Base-by-base conservation (phyloP, 2,888 invertebrate species). In the Aphelenchoides bicaudatus region DNA sequence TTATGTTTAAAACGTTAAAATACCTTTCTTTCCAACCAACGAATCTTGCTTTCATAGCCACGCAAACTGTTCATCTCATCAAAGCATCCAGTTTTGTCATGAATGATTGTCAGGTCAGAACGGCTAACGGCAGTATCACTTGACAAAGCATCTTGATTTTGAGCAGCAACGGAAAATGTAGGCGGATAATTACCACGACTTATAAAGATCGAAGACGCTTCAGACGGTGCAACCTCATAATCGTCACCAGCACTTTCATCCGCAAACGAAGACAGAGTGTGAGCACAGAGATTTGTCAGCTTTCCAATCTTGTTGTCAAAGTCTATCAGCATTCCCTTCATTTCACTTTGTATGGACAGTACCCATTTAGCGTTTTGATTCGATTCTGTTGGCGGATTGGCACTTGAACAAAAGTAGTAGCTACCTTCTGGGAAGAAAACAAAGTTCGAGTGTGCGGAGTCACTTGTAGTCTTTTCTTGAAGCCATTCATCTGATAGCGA, bases 351-450 rank as follows among this genome's bases (percentile, higher is more conserved):
- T 0, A 98, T 92, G 81, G 94, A 94, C 58, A 98, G 83, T 76
- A 94, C 86, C 96, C 96, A 98, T 80, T 96, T 94, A 2, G 96
- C 94, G 13, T 67, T 65, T 30, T 66, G 68, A 2, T 39, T 39
- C 1, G 56, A 57, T 8, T 60, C 39, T 23, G 39, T 59, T 1
- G 68, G 61, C 27, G 61, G 49, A 8, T 31, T 61, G 13, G 71
- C 75, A 34, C 63, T 71, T 66, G 90, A 91, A 82, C 91, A 92
- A 3, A 98, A 91, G 83, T 96, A 93, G 79, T 94, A 98, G 1
- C 94, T 94, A 16, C 98, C 98, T 81, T 93, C 92, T 8, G 93
- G 94, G n/a, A 98, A 98, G 55, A 91, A 89, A 82, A 96, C 94
- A 57, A 80, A 81, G 73, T 83, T 83, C 72, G 82, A 81, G 48